Evolutionary conservation across 2,888 invertebrate species (phyloP).

Genomic region (Trichogramma evanescens): DNA sequence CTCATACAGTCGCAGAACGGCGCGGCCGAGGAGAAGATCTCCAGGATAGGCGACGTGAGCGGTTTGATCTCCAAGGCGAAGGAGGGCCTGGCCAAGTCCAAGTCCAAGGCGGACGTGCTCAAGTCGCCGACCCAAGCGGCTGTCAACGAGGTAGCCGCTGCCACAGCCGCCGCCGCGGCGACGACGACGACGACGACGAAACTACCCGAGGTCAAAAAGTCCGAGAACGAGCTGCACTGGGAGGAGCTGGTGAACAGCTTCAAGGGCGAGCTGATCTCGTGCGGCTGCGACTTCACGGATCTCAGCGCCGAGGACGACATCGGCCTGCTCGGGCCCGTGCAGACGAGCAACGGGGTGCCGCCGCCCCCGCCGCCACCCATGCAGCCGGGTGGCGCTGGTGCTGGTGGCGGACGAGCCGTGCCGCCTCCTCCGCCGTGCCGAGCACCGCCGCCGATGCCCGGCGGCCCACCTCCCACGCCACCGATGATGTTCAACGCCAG

Average conservation of each 20-base stretch:
- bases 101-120: constrained; percentile 71
- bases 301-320: constrained; percentile 82
- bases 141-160: constrained; percentile 58
- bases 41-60: constrained; percentile 73
- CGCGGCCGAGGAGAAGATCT: constrained; percentile 48
- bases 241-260: constrained; percentile 78
- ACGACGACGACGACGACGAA: constrained; percentile 58
- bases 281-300: constrained; percentile 96
- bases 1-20: constrained; percentile 49
- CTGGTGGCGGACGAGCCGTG: constrained; percentile 46
- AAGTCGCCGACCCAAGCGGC: constrained; percentile 66
- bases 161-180: constrained; percentile 62
- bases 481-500: neutral
- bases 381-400: neutral
- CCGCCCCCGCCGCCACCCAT: constrained; percentile 68
- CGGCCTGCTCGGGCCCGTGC: constrained; percentile 64
- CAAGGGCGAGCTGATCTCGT: constrained; percentile 70
- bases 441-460: constrained; percentile 42
- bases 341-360: constrained; percentile 61
- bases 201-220: constrained; percentile 67
- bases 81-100: constrained; percentile 81
- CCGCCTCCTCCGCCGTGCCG: constrained; percentile 41
- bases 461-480: constrained; percentile 43
- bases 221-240: constrained; percentile 93
- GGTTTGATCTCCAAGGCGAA: constrained; percentile 90